Evolutionary conservation across 2,888 invertebrate genomes (phyloP), one percentile per base, ranked within the genome.

Genomic region (Agelastica alni): DNA sequence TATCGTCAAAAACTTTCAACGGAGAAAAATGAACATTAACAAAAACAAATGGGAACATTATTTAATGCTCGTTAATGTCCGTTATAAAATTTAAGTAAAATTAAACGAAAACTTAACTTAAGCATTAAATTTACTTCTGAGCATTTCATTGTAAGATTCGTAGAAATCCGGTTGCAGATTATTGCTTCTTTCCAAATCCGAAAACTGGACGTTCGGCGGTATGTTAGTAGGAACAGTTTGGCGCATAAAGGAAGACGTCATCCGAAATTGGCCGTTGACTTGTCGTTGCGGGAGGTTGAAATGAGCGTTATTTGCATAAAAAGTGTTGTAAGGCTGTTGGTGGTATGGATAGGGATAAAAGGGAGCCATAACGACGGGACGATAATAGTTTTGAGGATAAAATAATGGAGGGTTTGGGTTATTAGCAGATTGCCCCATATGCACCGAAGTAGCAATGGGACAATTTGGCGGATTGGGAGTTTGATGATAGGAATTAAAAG

Each of bases 171-270:
- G 16, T n/a, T n/a, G n/a, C n/a, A n/a, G n/a, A n/a, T n/a, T n/a
- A 13, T 2, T 4, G 14, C 5, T 34, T n/a, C 2, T n/a, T 34
- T n/a, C 43, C 7, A 34, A 36, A 30, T 46, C 26, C 2, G 46
- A 16, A 10, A 16, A 28, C n/a, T n/a, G n/a, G 10, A 53, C 47
- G 5, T 48, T 48, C 1, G 53, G 53, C 5, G 53, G 53, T 3
- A 48, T 7, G 9, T 9, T 26, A 9, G 3, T 5, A 9, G 31
- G 10, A 18, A 32, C 14, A 3, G 9, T 3, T 13, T 7, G 12
- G 13, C 32, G 44, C n/a, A 4, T 9, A 10, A 45, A 9, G 2
- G 41, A 9, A 26, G 28, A 16, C 13, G 42, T 14, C 28, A 28
- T 13, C 7, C 13, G n/a, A 1, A 42, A 18, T n/a, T 42, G 42